Evolutionary conservation across 2,888 invertebrate species (phyloP), one percentile per base, ranked within the genome.

Genomic region (Eilema griseolum): DNA sequence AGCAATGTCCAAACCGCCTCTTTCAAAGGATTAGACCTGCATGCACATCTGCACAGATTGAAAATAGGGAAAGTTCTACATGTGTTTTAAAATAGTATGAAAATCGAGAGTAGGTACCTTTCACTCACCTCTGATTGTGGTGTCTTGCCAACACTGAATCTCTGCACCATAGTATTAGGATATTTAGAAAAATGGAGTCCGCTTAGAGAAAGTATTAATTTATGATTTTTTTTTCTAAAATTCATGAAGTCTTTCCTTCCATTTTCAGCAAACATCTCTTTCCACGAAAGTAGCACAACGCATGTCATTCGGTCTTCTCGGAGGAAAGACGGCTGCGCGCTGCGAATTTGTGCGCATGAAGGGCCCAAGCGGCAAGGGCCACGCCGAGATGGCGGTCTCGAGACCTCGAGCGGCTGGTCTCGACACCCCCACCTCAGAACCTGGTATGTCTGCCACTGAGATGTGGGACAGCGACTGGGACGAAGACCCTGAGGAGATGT

Each of bases 261-360:
- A 31, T 16, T 93, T 93, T 72, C 92, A 97, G 96, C 97, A 99
- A 98, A 98, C 99, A 14, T 99, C 99, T 85, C 93, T 99, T 76
- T 98, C 99, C 81, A 98, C 98, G 74, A 99, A 99, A 95, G 98
- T 99, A 96, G 99, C 99, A 57, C 98, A 99, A 95, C 96, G 98
- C 84, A 99, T 99, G 98, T 98, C 98, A 66, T 98, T 99, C 91
- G 99, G 99, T 0, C 96, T 98, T 76, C 98, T 98, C 88, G 98
- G 98, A 77, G 96, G 96, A 64, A 96, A 97, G 70, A 96, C 96
- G 67, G 96, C 97, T 67, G 98, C 98, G 91, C 96, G 99, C 70
- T 98, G 99, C 88, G 99, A 99, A 95, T 99, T 99, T 95, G 99
- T 99, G 65, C 96, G 99, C 74, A 99, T 99, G 99, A 98, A 99